Evolutionary conservation across 1,140 invertebrate species (phyloP).

Genomic region (Drosophila lowei): DNA sequence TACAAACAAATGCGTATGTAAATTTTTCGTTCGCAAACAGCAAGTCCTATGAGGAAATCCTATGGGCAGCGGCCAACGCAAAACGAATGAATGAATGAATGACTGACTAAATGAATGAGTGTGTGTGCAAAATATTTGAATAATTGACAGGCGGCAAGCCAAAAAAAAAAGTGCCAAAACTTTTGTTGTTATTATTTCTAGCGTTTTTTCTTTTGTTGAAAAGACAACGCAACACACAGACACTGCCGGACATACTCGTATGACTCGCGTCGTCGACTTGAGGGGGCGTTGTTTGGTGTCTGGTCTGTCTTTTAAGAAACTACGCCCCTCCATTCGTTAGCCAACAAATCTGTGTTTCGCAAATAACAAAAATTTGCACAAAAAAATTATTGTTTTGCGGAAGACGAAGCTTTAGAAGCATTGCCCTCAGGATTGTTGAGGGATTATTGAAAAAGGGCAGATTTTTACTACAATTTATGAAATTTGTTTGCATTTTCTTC

Average conservation of each 20-base stretch:
- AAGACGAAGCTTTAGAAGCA: too few species aligned
- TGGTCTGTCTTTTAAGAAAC: not conserved
- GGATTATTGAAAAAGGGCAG: too few species aligned
- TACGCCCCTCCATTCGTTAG: not conserved
- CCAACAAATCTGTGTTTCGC: slow-evolving; percentile 33
- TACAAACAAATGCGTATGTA: slow-evolving; percentile 63
- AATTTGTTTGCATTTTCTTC: too few species aligned
- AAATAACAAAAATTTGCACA: slow-evolving; percentile 12
- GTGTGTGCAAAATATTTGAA: slow-evolving; percentile 52
- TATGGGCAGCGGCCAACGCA: slow-evolving; percentile 28
- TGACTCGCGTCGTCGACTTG: not conserved
- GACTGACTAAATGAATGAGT: slow-evolving; percentile 19
- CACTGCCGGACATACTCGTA: not conserved
- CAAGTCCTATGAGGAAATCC: slow-evolving; percentile 44
- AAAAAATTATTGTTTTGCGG: not conserved
- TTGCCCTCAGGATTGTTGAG: too few species aligned
- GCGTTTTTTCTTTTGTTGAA: slow-evolving; percentile 14
- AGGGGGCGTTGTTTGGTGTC: slow-evolving; percentile 36
- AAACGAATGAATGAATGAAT: slow-evolving; percentile 30
- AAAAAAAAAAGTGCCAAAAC: slow-evolving; percentile 33
- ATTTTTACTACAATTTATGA: too few species aligned
- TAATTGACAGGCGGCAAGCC: slow-evolving; percentile 56
- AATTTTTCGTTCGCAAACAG: slow-evolving; percentile 40
- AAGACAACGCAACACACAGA: slow-evolving; percentile 6
- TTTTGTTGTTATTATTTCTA: slow-evolving; percentile 23